Percentiles rank a stretch among this genome's conserved stretches.
These are phyloP conservation scores for Platycnemis pennipes DNA, from an alignment of 2,888 invertebrate species.

Conservation along the genomic window DNA sequence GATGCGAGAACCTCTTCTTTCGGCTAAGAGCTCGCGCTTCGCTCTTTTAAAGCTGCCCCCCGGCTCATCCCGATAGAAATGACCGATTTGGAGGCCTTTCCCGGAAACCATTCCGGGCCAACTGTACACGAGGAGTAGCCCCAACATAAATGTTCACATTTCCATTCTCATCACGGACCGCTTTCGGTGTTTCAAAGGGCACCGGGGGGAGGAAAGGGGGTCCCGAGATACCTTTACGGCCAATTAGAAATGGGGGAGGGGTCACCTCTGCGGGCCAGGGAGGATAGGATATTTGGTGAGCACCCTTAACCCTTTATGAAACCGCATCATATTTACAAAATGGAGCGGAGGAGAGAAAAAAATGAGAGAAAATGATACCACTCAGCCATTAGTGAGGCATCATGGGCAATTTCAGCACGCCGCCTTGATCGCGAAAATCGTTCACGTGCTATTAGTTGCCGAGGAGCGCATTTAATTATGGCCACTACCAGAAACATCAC, in stretches of 20 bases:
- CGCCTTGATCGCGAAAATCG: conserved; percentile 12
- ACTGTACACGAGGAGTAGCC: neutral
- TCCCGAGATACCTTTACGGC: neutral
- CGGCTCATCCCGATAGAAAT: neutral
- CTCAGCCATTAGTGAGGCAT: neutral
- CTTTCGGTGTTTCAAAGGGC: no score
- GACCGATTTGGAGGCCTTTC: neutral
- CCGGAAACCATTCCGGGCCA: neutral
- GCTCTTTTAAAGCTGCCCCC: neutral
- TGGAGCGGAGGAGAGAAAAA: no score
- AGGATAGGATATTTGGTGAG: neutral
- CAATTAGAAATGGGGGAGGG: neutral
- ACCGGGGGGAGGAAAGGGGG: neutral
- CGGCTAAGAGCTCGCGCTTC: neutral
- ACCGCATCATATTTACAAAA: neutral
- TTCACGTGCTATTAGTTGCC: neutral
- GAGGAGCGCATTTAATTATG: conserved; percentile 1
- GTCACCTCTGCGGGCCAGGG: neutral
- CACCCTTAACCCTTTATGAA: neutral
- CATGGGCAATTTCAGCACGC: neutral
- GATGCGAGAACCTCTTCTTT: neutral
- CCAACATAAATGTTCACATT: neutral
- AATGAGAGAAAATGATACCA: neutral
- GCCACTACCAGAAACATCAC: neutral
- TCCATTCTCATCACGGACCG: conserved; percentile 19